Conservation (phyloP, 92 coral and sea anemone genomes). For the Umimayanthus chanpuru region DNA sequence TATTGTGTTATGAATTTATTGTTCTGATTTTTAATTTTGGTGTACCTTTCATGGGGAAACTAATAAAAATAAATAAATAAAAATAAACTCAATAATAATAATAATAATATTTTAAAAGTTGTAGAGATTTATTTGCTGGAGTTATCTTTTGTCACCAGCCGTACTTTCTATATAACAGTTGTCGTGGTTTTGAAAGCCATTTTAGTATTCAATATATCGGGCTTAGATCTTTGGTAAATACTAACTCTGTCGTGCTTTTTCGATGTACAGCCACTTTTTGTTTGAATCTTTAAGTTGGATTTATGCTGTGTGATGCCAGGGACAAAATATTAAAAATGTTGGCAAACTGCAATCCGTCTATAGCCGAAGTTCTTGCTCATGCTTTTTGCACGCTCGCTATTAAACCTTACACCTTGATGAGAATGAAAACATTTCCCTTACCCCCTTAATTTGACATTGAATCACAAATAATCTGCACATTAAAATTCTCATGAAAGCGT, state of each 20-base stretch:
- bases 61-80: no score
- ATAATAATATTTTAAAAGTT: no score
- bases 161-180: no score
- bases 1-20: no score
- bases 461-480: not conserved
- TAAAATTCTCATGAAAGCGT: no score
- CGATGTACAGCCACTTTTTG: no score
- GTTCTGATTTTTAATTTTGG: no score
- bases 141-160: not conserved
- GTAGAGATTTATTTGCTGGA: not conserved
- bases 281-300: not conserved
- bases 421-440: not conserved
- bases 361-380: no score
- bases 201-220: not conserved
- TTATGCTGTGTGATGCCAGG: not conserved
- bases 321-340: not conserved
- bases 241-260: not conserved
- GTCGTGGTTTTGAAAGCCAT: not conserved
- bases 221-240: not conserved
- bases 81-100: no score
- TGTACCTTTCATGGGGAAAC: no score
- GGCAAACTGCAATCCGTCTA: not conserved
- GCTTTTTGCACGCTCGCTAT: not conserved
- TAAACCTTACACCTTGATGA: not conserved
- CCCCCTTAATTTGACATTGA: not conserved